phyloP scores from a whole-genome alignment of 2,113 vertebrate species.

The Onychorhynchus coronatus region DNA sequence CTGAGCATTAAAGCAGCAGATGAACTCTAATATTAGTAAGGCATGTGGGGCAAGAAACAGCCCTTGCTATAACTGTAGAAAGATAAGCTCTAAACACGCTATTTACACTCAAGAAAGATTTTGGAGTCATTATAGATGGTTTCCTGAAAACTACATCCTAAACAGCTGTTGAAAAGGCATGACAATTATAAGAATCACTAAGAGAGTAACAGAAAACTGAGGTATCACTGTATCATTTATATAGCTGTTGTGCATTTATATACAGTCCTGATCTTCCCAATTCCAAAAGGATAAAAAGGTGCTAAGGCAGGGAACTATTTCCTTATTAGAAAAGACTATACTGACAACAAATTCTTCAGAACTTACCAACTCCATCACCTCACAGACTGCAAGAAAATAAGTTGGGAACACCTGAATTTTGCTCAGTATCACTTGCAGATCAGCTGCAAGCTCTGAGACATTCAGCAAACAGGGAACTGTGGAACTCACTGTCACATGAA shows the following conservation, averaged over 20 bases:
- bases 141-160: not conserved
- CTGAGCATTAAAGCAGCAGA: conserved; percentile 10
- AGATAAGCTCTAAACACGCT: not conserved
- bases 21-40: conserved; percentile 36
- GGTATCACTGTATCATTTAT: not conserved
- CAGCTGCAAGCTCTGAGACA: not conserved
- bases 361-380: not conserved
- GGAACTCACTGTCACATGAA: not conserved
- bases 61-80: not conserved
- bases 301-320: not conserved
- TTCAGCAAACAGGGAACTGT: not conserved
- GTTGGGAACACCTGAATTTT: not conserved
- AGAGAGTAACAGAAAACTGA: not conserved
- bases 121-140: not conserved
- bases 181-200: not conserved
- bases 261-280: not conserved
- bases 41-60: not conserved
- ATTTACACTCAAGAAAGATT: not conserved
- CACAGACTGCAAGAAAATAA: not conserved
- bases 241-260: not conserved
- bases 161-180: not conserved
- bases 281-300: not conserved
- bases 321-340: not conserved
- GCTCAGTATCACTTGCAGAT: not conserved
- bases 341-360: not conserved